Conservation (phyloP, 2,888 invertebrate genomes). For the Mactromeris polynyma region DNA sequence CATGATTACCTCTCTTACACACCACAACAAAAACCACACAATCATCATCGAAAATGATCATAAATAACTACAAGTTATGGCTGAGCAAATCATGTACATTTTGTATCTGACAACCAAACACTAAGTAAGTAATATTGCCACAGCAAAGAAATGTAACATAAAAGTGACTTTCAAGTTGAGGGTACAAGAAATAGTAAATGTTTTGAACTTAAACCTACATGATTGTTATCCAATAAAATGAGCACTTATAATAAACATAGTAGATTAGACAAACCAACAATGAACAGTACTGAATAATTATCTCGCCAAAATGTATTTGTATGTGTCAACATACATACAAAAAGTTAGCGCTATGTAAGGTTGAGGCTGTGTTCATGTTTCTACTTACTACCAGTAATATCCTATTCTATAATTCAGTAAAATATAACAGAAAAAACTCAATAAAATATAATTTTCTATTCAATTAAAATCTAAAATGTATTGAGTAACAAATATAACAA, state of each 20-base stretch:
- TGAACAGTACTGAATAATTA: not conserved
- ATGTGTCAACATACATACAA: too few species aligned
- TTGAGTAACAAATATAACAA: not conserved
- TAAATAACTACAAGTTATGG: not conserved
- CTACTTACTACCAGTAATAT: not conserved
- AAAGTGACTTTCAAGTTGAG: not conserved
- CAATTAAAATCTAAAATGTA: not conserved
- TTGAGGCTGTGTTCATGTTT: not conserved
- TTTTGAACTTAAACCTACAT: not conserved
- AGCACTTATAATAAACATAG: not conserved
- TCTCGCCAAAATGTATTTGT: not conserved
- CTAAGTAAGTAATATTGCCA: not conserved
- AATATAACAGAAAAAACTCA: not conserved
- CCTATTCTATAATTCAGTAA: not conserved
- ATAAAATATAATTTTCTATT: slow-evolving; percentile 8
- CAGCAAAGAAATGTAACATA: not conserved
- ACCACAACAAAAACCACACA: not conserved
- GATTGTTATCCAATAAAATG: not conserved
- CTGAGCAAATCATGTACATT: not conserved
- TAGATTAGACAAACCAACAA: not conserved
- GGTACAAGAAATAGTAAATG: not conserved
- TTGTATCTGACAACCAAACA: not conserved
- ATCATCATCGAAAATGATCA: not conserved
- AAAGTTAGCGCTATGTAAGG: not conserved
- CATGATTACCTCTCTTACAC: too few species aligned